These are phyloP conservation scores for Eupithecia vulgata DNA, from an alignment of 2,888 invertebrate genomes.

Conservation along the genomic window DNA sequence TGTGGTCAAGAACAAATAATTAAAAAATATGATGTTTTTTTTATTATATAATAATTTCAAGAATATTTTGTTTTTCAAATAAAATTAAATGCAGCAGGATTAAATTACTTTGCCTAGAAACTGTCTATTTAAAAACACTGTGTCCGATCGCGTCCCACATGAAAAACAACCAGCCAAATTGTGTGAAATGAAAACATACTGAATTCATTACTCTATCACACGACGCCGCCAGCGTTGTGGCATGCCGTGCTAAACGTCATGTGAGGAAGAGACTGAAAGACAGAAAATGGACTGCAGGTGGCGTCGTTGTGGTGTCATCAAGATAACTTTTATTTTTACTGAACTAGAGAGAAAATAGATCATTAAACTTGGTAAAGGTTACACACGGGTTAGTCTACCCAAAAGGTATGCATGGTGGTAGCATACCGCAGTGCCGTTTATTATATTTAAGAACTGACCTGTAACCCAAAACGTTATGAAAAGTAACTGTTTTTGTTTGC, in stretches of 20 bases:
- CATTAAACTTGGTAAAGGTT: too few relatives aligned
- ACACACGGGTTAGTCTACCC: too few relatives aligned
- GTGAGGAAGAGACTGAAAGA: neutral
- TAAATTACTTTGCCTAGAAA: constrained; percentile 4
- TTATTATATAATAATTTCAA: neutral
- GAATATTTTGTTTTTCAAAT: too few relatives aligned
- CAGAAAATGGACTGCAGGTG: neutral
- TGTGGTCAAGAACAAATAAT: too few relatives aligned
- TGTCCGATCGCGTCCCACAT: constrained; percentile 30
- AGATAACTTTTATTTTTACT: neutral
- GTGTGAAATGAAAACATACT: constrained; percentile 57
- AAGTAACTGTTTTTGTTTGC: too few relatives aligned
- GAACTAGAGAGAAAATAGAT: too few relatives aligned
- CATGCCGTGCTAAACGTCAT: neutral
- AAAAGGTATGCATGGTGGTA: too few relatives aligned
- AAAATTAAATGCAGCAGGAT: neutral
- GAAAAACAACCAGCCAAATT: constrained; percentile 38
- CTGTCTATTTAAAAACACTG: constrained; percentile 31
- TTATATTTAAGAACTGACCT: too few relatives aligned
- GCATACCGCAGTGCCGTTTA: too few relatives aligned
- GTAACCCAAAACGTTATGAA: too few relatives aligned
- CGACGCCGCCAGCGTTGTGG: constrained; percentile 4
- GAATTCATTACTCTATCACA: constrained; percentile 51
- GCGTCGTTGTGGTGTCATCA: neutral
- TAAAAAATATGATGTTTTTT: too few relatives aligned